A percentile compares a stretch with the other conserved stretches of the same genome.
phyloP scores from a whole-genome alignment of 2,797 vertebrate genomes.

The Eleutherodactylus coqui region DNA sequence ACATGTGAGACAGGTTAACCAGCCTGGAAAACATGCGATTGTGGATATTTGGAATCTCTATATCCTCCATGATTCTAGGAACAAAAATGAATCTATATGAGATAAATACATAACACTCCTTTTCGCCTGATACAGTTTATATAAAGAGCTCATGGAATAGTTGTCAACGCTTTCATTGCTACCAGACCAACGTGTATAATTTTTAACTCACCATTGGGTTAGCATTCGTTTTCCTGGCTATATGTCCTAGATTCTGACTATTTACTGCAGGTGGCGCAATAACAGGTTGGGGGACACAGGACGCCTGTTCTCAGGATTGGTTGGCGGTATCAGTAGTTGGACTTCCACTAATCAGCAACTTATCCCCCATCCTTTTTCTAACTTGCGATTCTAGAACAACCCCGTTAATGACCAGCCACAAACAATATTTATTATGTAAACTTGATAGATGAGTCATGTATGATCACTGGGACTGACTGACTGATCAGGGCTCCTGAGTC shows the following conservation, averaged over 20 bases:
- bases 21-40: conserved; percentile 74
- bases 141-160: too few species aligned
- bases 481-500: too few species aligned
- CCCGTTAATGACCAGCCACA: too few species aligned
- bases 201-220: neutral
- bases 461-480: too few species aligned
- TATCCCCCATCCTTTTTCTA: too few species aligned
- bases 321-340: too few species aligned
- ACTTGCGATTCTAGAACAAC: too few species aligned
- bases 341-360: too few species aligned
- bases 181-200: neutral
- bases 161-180: neutral
- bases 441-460: too few species aligned
- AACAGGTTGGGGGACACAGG: too few species aligned
- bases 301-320: too few species aligned
- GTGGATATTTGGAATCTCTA: conserved; percentile 75
- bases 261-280: neutral
- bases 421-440: too few species aligned
- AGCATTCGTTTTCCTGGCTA: neutral
- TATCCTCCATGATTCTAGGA: conserved; percentile 73
- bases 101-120: neutral
- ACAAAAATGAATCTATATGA: neutral
- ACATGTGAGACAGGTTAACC: conserved; percentile 76
- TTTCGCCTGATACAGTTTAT: neutral
- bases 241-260: neutral